These are phyloP conservation scores for Limanda limanda DNA, from an alignment of 2,113 vertebrate species.

Conservation along the genomic window DNA sequence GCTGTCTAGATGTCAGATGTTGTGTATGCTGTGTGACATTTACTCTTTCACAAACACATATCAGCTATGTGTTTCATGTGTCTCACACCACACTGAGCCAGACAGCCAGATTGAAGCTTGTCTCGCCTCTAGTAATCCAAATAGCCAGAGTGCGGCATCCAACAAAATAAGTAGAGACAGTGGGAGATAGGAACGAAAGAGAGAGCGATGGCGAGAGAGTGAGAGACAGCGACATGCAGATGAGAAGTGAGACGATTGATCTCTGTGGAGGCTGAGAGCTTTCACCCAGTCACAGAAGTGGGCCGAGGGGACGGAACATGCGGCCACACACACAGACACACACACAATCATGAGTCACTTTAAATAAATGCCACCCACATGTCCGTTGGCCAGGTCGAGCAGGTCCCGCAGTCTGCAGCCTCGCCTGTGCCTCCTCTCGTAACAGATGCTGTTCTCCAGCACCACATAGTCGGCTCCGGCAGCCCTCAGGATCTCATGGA, in stretches of 20 bases:
- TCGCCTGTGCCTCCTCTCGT: conserved; percentile 88
- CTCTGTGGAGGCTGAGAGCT: conserved; percentile 51
- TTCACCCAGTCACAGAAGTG: conserved; percentile 22
- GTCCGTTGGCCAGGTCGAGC: conserved; percentile 92
- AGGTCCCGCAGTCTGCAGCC: conserved; percentile 95
- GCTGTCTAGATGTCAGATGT: conserved; percentile 52
- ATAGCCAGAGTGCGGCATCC: conserved; percentile 32
- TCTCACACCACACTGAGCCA: conserved; percentile 40
- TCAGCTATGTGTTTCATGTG: conserved; percentile 36
- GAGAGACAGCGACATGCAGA: conserved; percentile 45
- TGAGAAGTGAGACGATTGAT: conserved; percentile 66
- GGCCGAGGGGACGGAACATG: not conserved
- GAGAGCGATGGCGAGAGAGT: conserved; percentile 1
- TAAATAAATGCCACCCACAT: conserved; percentile 84
- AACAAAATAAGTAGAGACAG: conserved; percentile 29
- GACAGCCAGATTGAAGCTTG: conserved; percentile 38
- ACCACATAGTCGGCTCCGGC: conserved; percentile 92
- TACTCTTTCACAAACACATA: conserved; percentile 27
- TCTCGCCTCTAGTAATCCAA: conserved; percentile 59
- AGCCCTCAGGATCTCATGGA: conserved; percentile 85
- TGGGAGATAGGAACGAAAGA: not conserved
- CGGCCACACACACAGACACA: not conserved
- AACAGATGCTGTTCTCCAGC: conserved; percentile 96
- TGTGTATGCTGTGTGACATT: conserved; percentile 42
- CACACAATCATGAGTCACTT: conserved; percentile 18